Conservation (phyloP, 2,797 vertebrate genomes). For the Hippoglossus hippoglossus region DNA sequence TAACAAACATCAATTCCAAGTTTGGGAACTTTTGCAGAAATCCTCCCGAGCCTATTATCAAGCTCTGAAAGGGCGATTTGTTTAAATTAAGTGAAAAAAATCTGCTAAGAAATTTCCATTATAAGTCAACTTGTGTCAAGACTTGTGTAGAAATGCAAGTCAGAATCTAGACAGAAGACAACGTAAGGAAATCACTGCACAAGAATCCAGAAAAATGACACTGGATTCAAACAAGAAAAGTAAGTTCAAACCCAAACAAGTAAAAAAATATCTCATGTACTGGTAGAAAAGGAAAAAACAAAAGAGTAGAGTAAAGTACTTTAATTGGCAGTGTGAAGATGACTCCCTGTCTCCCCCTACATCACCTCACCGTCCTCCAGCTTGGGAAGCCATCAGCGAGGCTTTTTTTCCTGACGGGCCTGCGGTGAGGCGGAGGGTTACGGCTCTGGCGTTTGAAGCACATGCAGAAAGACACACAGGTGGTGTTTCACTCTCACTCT, state of each 20-base stretch:
- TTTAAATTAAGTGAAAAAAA: neutral
- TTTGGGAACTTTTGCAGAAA: no score
- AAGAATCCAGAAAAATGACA: neutral
- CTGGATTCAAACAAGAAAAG: neutral
- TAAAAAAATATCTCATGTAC: no score
- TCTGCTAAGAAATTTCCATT: neutral
- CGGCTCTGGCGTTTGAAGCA: slow-evolving; percentile 47
- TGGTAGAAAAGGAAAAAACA: neutral
- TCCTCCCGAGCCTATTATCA: neutral
- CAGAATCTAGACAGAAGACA: neutral
- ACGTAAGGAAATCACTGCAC: neutral
- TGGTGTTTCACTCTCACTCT: slow-evolving; percentile 75
- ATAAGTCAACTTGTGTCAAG: neutral
- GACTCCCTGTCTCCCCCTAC: slow-evolving; percentile 6
- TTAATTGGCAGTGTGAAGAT: slow-evolving; percentile 15
- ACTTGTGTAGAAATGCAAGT: neutral
- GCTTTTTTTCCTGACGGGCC: slow-evolving; percentile 29
- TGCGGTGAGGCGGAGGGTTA: slow-evolving; percentile 31
- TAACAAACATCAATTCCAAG: no score
- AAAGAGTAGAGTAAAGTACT: neutral
- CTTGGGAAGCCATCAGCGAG: slow-evolving; percentile 71
- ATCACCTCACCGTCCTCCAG: slow-evolving; percentile 44
- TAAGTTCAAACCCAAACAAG: no score
- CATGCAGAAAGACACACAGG: slow-evolving; percentile 68
- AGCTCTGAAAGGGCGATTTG: neutral